A percentile compares a stretch with the other conserved stretches of the same genome.
Conservation (phyloP, 2,113 vertebrate genomes). For the Benitochromis conjunctus region DNA sequence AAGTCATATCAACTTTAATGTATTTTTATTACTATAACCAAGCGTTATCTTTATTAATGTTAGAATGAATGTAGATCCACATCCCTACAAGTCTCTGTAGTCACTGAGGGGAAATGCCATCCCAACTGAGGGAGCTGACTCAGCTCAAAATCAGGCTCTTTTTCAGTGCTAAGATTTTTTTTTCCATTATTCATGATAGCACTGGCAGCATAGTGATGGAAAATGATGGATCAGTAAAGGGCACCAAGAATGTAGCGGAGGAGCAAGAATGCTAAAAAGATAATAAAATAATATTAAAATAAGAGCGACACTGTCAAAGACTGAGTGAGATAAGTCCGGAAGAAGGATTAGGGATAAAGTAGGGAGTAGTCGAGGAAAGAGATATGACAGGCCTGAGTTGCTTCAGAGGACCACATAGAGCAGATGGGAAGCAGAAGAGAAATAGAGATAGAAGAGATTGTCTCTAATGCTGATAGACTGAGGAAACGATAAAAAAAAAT, state of each 20-base stretch:
- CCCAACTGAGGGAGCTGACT: slow-evolving; percentile 36
- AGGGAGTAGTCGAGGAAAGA: not conserved
- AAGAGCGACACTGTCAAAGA: slow-evolving; percentile 38
- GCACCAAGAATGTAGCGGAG: not conserved
- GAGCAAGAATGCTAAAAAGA: slow-evolving; percentile 27
- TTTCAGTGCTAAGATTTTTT: not conserved
- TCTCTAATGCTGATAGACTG: slow-evolving; percentile 26
- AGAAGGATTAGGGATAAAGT: slow-evolving; percentile 18
- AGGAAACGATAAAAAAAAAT: slow-evolving; percentile 31
- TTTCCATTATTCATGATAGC: slow-evolving; percentile 42
- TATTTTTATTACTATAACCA: not conserved
- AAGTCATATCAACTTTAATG: not conserved
- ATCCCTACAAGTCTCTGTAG: not conserved
- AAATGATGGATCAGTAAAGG: slow-evolving; percentile 54
- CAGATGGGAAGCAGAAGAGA: slow-evolving; percentile 20
- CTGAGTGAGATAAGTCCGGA: slow-evolving; percentile 34
- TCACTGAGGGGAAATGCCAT: slow-evolving; percentile 28
- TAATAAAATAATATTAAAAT: slow-evolving; percentile 48
- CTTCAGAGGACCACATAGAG: slow-evolving; percentile 35
- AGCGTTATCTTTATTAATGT: not conserved
- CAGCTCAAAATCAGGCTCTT: slow-evolving; percentile 5
- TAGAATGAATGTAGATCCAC: not conserved
- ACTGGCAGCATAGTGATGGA: not conserved
- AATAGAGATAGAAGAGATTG: slow-evolving; percentile 42
- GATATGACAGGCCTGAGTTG: slow-evolving; percentile 2